Evolutionary conservation across 2,888 invertebrate species (phyloP).

Genomic region (Trichopria drosophilae): DNA sequence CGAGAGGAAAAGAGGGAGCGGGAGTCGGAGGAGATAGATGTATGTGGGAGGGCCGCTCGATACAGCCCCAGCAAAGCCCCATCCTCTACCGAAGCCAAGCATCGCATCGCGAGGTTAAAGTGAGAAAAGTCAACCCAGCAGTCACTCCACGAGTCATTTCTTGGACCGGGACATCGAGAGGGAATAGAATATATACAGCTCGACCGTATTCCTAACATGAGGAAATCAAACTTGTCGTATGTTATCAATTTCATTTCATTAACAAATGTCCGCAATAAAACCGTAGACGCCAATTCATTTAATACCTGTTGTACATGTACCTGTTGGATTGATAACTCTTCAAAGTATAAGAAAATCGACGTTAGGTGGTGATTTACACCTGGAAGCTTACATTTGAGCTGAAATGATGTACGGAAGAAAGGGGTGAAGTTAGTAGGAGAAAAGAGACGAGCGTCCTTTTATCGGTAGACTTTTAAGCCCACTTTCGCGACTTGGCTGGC

Average conservation of each 20-base stretch:
- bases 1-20: slow-evolving; percentile 37
- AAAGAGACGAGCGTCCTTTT: slow-evolving; percentile 44
- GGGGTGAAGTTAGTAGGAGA: neutral
- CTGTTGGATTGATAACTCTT: no score
- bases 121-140: slow-evolving; percentile 59
- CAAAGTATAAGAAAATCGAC: no score
- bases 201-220: no score
- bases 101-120: slow-evolving; percentile 58
- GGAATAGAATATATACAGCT: no score
- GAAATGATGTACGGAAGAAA: no score
- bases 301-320: no score
- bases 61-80: slow-evolving; percentile 58
- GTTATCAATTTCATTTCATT: no score
- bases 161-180: slow-evolving; percentile 45
- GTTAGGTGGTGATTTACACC: no score
- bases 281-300: no score
- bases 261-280: no score
- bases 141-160: slow-evolving; percentile 53
- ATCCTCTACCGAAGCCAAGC: slow-evolving; percentile 54
- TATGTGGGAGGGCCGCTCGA: slow-evolving; percentile 59
- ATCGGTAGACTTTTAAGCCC: slow-evolving; percentile 58
- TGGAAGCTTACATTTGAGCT: no score
- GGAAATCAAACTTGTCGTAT: no score
- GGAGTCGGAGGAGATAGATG: slow-evolving; percentile 57
- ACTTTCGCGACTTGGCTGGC: slow-evolving; percentile 57